These are phyloP conservation scores for Strix occidentalis DNA, from an alignment of 2,797 vertebrate species.

Conservation along the genomic window DNA sequence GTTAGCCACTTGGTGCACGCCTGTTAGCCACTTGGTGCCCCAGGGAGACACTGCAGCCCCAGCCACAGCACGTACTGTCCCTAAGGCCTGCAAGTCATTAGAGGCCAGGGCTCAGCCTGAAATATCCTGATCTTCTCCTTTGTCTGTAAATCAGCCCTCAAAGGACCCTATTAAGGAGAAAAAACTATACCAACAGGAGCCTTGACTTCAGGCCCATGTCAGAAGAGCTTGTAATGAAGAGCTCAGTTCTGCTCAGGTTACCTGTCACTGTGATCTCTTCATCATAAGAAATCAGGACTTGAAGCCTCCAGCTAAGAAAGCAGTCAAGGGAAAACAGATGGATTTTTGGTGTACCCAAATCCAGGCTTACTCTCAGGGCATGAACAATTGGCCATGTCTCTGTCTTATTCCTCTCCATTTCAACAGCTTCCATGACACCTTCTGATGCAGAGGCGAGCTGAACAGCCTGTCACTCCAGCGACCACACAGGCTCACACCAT, in stretches of 20 bases:
- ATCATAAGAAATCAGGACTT: not conserved
- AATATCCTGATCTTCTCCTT: not conserved
- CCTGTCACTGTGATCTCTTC: not conserved
- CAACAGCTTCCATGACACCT: rapidly evolving
- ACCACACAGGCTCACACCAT: not conserved
- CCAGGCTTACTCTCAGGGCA: not conserved
- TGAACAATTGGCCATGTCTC: not conserved
- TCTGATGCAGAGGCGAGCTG: not conserved
- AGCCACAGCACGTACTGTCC: not conserved
- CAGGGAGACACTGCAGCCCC: rapidly evolving
- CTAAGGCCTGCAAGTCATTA: not conserved
- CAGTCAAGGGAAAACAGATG: slow-evolving; percentile 19
- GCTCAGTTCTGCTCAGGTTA: not conserved
- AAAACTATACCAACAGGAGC: not conserved
- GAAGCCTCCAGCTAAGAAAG: slow-evolving; percentile 15
- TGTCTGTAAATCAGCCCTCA: not conserved
- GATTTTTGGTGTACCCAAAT: not conserved
- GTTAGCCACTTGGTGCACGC: not conserved
- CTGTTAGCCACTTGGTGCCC: not conserved
- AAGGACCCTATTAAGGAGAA: not conserved
- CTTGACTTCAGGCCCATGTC: not conserved
- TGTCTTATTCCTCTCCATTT: not conserved
- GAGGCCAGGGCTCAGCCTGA: not conserved
- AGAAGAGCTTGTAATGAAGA: not conserved
- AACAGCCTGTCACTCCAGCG: not conserved